Conservation (phyloP, 2,888 invertebrate genomes). For the Synanthedon andrenaeformis region DNA sequence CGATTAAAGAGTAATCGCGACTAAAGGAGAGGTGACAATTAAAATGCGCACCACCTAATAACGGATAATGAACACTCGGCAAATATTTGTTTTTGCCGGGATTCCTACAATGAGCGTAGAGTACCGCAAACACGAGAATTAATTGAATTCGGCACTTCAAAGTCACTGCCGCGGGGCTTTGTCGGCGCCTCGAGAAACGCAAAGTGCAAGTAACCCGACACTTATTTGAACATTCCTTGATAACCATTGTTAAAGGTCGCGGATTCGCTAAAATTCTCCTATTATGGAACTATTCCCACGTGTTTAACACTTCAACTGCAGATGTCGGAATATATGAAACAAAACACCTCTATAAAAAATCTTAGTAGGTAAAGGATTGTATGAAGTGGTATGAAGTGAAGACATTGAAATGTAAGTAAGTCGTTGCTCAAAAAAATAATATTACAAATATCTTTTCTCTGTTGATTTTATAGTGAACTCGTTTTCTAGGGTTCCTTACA, state of each 20-base stretch:
- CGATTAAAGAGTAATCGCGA: conserved; percentile 10
- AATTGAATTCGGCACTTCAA: conserved; percentile 69
- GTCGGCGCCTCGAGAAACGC: conserved; percentile 42
- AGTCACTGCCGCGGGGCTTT: conserved; percentile 54
- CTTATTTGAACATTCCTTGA: conserved; percentile 15
- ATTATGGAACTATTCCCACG: neutral
- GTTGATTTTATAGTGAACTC: too few species aligned
- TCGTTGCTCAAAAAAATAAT: too few species aligned
- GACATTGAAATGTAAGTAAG: too few species aligned
- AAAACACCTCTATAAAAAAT: too few species aligned
- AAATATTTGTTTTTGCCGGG: conserved; percentile 67
- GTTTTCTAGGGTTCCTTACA: too few species aligned
- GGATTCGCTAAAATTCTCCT: conserved; percentile 1
- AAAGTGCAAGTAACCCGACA: conserved; percentile 45
- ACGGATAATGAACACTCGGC: conserved; percentile 58
- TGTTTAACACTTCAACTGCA: neutral
- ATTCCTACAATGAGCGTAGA: conserved; percentile 48
- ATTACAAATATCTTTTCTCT: too few species aligned
- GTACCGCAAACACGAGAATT: conserved; percentile 64
- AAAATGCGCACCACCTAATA: conserved; percentile 53
- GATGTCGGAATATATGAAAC: too few species aligned
- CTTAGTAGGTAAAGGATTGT: too few species aligned
- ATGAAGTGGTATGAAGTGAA: too few species aligned
- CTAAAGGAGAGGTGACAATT: conserved; percentile 25
- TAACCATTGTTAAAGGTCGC: neutral